phyloP scores from a whole-genome alignment of 2,797 vertebrate species.

The Selene dorsalis region DNA sequence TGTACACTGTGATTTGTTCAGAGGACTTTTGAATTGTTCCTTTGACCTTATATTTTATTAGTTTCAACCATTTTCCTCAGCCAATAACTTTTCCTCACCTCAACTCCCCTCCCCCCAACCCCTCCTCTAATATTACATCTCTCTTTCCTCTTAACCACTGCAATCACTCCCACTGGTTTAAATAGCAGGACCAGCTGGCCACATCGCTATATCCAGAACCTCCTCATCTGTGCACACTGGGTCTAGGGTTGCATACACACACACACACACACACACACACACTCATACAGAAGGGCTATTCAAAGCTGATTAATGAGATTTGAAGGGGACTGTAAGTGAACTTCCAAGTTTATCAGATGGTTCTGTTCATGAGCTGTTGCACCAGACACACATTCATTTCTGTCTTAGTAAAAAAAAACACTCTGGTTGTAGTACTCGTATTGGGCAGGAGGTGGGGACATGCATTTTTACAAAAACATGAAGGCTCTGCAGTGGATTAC shows the following conservation, averaged over 20 bases:
- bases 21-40: not conserved
- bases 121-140: constrained; percentile 57
- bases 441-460: constrained; percentile 43
- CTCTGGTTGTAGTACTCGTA: constrained; percentile 27
- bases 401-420: not conserved
- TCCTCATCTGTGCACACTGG: constrained; percentile 49
- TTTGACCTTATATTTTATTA: not conserved
- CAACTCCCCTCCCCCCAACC: not conserved
- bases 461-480: not conserved
- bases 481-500: not conserved
- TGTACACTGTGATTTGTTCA: not conserved
- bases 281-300: constrained; percentile 21
- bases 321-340: not conserved
- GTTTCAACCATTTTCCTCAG: constrained; percentile 3
- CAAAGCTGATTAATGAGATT: constrained; percentile 3
- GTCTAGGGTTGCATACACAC: constrained; percentile 51
- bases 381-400: not conserved
- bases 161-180: constrained; percentile 63
- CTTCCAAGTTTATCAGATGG: not conserved
- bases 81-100: constrained; percentile 24
- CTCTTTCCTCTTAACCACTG: constrained; percentile 54
- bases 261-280: constrained; percentile 25
- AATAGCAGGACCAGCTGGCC: constrained; percentile 76
- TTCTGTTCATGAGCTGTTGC: constrained; percentile 15
- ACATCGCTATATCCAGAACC: constrained; percentile 64